Percentiles rank a stretch among this genome's conserved stretches.
Evolutionary conservation across 2,888 invertebrate genomes (phyloP).

Genomic region (Rhodophaea formosa): DNA sequence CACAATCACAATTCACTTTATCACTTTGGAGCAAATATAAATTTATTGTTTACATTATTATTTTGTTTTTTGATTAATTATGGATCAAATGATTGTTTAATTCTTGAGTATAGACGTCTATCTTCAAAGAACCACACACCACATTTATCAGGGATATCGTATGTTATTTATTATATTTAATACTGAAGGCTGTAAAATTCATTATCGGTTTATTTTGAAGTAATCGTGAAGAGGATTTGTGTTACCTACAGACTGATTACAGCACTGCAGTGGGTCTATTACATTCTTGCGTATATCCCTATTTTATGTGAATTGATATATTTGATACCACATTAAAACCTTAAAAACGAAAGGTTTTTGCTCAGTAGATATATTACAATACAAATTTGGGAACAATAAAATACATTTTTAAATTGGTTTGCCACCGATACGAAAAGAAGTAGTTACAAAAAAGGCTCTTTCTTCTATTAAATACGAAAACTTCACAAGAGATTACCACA

Average conservation of each 20-base stretch:
- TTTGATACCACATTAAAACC: too few relatives aligned
- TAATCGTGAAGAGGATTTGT: conserved; percentile 7
- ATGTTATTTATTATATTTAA: background rate
- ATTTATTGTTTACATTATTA: too few relatives aligned
- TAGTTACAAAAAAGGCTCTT: too few relatives aligned
- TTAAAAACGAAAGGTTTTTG: too few relatives aligned
- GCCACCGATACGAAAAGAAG: too few relatives aligned
- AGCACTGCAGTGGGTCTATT: background rate
- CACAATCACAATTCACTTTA: too few relatives aligned
- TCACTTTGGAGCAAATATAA: too few relatives aligned
- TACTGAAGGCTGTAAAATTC: background rate
- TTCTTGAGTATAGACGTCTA: background rate
- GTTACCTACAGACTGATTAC: background rate
- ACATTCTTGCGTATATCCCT: background rate
- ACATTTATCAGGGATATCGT: background rate
- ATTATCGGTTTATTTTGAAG: background rate
- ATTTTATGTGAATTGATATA: background rate
- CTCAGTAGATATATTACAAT: too few relatives aligned
- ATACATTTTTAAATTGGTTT: too few relatives aligned
- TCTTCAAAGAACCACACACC: background rate
- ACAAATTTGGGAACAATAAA: too few relatives aligned
- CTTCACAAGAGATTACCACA: too few relatives aligned
- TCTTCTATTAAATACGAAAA: too few relatives aligned
- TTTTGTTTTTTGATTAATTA: background rate
- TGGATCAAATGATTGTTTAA: background rate